phyloP scores from a whole-genome alignment of 1,140 invertebrate genomes.

The Solenopsis invicta region DNA sequence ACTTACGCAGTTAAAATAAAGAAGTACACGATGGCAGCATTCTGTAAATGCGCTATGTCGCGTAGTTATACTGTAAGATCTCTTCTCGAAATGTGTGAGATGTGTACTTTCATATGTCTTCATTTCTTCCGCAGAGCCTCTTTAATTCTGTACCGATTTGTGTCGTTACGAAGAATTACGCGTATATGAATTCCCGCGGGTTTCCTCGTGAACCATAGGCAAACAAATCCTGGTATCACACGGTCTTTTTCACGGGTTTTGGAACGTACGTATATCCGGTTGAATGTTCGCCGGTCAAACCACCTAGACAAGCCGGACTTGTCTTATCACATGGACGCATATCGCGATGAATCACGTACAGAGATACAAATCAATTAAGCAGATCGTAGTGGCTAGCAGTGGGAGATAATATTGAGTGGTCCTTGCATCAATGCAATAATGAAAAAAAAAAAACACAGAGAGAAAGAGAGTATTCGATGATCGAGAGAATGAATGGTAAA shows the following conservation, averaged over 20 bases:
- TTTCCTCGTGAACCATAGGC: not conserved
- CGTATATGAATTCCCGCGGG: not conserved
- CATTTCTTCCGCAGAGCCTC: not conserved
- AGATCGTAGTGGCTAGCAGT: slow-evolving; percentile 85
- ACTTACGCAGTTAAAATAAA: not conserved
- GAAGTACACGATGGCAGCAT: not conserved
- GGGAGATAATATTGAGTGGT: slow-evolving; percentile 87
- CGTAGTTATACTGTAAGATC: not conserved
- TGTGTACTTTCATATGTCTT: slow-evolving; percentile 1
- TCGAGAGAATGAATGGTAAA: slow-evolving; percentile 74
- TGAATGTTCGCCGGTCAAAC: slow-evolving; percentile 1
- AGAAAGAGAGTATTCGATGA: slow-evolving; percentile 63
- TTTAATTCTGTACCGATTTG: slow-evolving; percentile 6
- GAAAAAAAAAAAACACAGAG: slow-evolving; percentile 81
- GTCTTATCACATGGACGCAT: slow-evolving; percentile 31
- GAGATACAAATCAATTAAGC: slow-evolving; percentile 85
- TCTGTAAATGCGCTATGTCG: not conserved
- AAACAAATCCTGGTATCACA: not conserved
- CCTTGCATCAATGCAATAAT: slow-evolving; percentile 87
- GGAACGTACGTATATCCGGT: not conserved
- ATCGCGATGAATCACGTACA: slow-evolving; percentile 78
- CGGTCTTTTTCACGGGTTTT: not conserved
- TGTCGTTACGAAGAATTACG: not conserved
- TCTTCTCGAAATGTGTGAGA: not conserved
- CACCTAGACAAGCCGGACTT: slow-evolving; percentile 7